phyloP scores from a whole-genome alignment of 2,113 vertebrate genomes.

The Cebus imitator region DNA sequence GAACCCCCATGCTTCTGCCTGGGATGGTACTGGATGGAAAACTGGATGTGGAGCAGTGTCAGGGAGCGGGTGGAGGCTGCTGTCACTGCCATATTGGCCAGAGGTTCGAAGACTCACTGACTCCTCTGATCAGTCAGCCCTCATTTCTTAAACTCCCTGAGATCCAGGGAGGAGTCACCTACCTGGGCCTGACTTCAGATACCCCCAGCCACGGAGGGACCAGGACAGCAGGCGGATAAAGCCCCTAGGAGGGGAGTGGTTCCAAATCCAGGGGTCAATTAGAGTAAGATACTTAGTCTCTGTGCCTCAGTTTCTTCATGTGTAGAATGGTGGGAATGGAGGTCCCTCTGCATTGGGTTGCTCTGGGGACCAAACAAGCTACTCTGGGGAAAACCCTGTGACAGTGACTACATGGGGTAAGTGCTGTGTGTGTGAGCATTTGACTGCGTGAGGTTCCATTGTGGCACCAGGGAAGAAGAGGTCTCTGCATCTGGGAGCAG shows the following conservation, averaged over 20 bases:
- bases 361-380: not conserved
- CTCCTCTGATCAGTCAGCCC: not conserved
- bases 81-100: not conserved
- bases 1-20: not conserved
- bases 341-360: not conserved
- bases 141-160: not conserved
- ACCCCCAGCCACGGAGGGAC: not conserved
- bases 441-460: not conserved
- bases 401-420: rapidly evolving
- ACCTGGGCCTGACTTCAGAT: not conserved
- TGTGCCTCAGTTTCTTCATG: not conserved
- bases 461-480: not conserved
- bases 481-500: not conserved
- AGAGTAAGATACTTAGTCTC: not conserved
- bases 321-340: not conserved
- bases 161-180: not conserved
- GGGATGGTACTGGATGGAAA: not conserved
- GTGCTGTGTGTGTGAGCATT: not conserved
- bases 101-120: not conserved
- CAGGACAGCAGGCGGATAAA: not conserved
- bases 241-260: not conserved
- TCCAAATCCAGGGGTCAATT: not conserved
- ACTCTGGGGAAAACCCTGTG: not conserved
- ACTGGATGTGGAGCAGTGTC: not conserved
- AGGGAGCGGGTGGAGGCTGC: not conserved